Evolutionary conservation across 2,888 invertebrate species (phyloP), one percentile per base, ranked within the genome.

Genomic region (Agonum fuliginosum): DNA sequence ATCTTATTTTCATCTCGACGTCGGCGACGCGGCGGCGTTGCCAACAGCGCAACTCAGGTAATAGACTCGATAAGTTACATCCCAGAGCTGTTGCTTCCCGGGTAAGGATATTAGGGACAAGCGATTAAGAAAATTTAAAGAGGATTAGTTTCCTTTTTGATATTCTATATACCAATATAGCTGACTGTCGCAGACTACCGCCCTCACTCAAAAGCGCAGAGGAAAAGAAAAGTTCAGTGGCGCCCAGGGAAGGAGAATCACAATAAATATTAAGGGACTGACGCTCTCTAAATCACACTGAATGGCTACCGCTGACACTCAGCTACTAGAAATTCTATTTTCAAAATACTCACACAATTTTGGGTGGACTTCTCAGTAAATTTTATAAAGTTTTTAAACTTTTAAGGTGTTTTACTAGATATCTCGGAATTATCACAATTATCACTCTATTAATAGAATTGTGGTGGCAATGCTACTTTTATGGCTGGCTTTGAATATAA

Each of bases 61-160:
- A 74, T 74, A 74, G 74, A 74, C 74, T 74, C 74, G 74, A 74
- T 74, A 74, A 74, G 24, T 74, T 74, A 74, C 74, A 74, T 65
- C 74, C 62, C 48, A 41, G 62, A 27, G 74, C 74, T 72, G 72
- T 72, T 72, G 74, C 74, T 34, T 74, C 30, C 20, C 34, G 41
- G 24, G 20, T 65, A 62, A 74, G 43, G 46, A 74, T 74, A 74
- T 74, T 74, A 74, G 46, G 46, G 74, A 74, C 74, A 74, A 74
- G 74, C 74, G 74, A 74, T 74, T 74, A 74, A 74, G 62, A 74
- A 74, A 74, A 74, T 74, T 73, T 73, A 73, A 73, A 73, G 37
- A 54, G 58, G 73, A 73, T 73, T 73, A 73, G 34, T 73, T 74
- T 74, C 65, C 74, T 74, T 74, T 74, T 74, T 74, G 74, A 62